Evolutionary conservation across 2,113 vertebrate genomes (phyloP).

Genomic region (Pseudopipra pipra): DNA sequence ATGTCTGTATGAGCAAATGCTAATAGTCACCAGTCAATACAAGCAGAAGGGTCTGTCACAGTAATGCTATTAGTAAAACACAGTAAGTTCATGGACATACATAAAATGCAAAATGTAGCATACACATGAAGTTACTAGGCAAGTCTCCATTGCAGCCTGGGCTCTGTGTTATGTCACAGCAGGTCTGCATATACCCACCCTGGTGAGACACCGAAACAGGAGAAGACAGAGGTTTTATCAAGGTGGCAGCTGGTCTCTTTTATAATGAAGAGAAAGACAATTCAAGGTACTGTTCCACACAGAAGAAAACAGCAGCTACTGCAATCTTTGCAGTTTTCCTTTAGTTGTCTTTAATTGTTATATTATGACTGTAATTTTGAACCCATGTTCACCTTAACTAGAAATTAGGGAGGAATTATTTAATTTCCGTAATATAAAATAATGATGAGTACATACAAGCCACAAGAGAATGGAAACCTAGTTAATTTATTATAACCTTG

Average conservation of each 20-base stretch:
- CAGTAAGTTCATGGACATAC: background rate
- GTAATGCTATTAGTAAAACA: background rate
- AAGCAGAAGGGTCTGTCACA: background rate
- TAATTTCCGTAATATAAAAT: slow-evolving; percentile 21
- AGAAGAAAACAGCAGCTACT: background rate
- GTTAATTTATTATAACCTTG: slow-evolving; percentile 29
- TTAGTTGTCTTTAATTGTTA: background rate
- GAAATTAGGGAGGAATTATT: slow-evolving; percentile 12
- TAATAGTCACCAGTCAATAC: background rate
- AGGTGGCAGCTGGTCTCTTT: background rate
- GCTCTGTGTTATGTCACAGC: background rate
- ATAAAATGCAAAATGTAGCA: background rate
- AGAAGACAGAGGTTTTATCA: background rate
- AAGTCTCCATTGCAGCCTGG: background rate
- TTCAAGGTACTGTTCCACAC: background rate
- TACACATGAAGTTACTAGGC: background rate
- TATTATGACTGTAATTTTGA: background rate
- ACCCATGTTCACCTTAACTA: background rate
- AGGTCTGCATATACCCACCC: background rate
- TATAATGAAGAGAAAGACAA: background rate
- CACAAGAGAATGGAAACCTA: slow-evolving; percentile 11
- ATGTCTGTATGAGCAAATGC: background rate
- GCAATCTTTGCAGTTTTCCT: background rate
- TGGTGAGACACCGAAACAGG: background rate
- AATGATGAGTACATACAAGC: background rate